Evolutionary conservation across 1,140 invertebrate species (phyloP), one percentile per base, ranked within the genome.

Genomic region (Zaprionus kolodkinae): DNA sequence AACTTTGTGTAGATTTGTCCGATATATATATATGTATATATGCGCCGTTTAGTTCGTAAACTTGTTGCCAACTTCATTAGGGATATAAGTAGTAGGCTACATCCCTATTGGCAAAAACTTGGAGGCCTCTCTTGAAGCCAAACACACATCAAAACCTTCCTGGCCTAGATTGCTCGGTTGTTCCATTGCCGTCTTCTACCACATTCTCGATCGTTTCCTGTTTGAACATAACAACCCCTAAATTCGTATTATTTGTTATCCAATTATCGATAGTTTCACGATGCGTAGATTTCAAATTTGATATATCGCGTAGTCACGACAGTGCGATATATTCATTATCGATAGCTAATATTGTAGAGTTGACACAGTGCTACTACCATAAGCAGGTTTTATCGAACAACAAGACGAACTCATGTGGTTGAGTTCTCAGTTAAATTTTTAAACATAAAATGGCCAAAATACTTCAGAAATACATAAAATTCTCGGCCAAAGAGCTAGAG

Each of bases 401-500:
- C 54, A 63, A 1, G 15, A 71, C 11, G 45, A 70, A 76, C 70
- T 78, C 83, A 84, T 87, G 83, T 88, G 83, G 70, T 87, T 63
- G 30, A 7, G 59, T 43, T 33, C 15, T 33, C 27, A 30, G 17
- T 21, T 11, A 1, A 52, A 61, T 52, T 50, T 62, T 54, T 10
- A 60, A 21, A 52, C 15, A 69, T n/a, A 59, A 25, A 71, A 92
- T 92, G 91, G 73, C 81, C 5, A 91, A 84, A 83, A 90, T 91
- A 50, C 35, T 92, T 15, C 83, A 92, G 64, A 83, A 93, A 79
- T 92, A 92, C 21, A 75, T 90, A 3, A 91, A 91, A 60, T 93
- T 92, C 27, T 70, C 87, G 10, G 60, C 55, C 10, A 71, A 80
- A 54, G 91, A 92, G 72, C 72, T 93, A 48, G 78, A 93, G 52